A percentile compares a stretch with the other conserved stretches of the same genome.
Conservation (phyloP, 2,888 invertebrate genomes). For the Scaptomyza cyrtandrae region DNA sequence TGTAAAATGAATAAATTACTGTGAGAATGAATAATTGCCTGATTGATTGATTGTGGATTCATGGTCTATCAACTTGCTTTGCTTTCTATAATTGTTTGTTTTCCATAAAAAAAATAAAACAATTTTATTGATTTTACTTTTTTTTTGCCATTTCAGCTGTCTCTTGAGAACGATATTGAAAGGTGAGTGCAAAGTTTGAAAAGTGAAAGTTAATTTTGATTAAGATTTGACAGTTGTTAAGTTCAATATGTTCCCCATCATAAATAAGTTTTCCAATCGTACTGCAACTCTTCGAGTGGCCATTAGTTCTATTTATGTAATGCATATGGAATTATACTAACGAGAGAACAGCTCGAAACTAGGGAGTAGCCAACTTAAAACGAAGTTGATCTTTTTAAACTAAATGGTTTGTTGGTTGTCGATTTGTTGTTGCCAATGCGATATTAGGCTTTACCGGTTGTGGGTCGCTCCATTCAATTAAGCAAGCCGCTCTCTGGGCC, state of each 20-base stretch:
- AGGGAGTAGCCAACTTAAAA: neutral
- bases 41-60: conserved; percentile 56
- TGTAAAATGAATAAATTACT: conserved; percentile 73
- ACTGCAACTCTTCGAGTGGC: too few species aligned
- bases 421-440: neutral
- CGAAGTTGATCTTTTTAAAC: neutral
- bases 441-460: neutral
- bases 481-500: conserved; percentile 5
- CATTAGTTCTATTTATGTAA: too few species aligned
- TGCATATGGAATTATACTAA: neutral
- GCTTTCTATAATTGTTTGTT: neutral
- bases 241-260: too few species aligned
- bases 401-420: neutral
- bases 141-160: neutral
- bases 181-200: neutral
- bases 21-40: conserved; percentile 63
- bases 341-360: neutral
- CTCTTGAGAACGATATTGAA: neutral
- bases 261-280: too few species aligned
- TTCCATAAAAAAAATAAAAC: conserved; percentile 11
- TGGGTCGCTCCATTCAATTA: conserved; percentile 36
- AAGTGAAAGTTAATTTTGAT: neutral
- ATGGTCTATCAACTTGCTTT: neutral
- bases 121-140: conserved; percentile 20
- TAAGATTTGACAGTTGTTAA: too few species aligned